Percentiles rank a stretch among this genome's conserved stretches.
phyloP scores from a whole-genome alignment of 64 coral and sea anemone species.

The Astreopora myriophthalma region DNA sequence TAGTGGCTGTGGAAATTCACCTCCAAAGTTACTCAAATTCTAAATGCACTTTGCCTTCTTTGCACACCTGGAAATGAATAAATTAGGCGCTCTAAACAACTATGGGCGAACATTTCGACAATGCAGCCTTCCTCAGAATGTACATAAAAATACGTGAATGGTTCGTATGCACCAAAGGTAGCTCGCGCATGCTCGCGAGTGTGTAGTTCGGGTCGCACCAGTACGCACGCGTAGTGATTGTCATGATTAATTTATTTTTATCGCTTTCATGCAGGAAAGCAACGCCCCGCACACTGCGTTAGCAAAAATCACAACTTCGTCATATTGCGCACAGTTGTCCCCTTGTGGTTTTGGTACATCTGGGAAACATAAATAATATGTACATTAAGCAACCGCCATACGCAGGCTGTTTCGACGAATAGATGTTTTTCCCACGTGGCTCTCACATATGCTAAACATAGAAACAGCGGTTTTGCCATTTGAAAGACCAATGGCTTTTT shows the following conservation, averaged over 20 bases:
- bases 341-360: neutral
- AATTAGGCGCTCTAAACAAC: no score
- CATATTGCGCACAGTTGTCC: neutral
- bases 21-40: no score
- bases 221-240: neutral
- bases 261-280: neutral
- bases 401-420: neutral
- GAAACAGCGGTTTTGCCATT: slow-evolving; percentile 15
- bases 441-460: slow-evolving; percentile 19
- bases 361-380: neutral
- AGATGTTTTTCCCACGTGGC: neutral
- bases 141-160: no score
- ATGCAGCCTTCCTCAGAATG: no score
- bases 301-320: neutral
- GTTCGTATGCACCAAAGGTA: no score
- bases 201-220: no score
- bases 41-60: no score
- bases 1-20: no score
- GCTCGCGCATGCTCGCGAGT: no score
- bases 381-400: neutral
- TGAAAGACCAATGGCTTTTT: neutral
- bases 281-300: neutral
- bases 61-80: no score
- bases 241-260: no score
- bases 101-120: no score